Evolutionary conservation across 2,113 vertebrate genomes (phyloP), one percentile per base, ranked within the genome.

Genomic region (Pampusana beccarii): DNA sequence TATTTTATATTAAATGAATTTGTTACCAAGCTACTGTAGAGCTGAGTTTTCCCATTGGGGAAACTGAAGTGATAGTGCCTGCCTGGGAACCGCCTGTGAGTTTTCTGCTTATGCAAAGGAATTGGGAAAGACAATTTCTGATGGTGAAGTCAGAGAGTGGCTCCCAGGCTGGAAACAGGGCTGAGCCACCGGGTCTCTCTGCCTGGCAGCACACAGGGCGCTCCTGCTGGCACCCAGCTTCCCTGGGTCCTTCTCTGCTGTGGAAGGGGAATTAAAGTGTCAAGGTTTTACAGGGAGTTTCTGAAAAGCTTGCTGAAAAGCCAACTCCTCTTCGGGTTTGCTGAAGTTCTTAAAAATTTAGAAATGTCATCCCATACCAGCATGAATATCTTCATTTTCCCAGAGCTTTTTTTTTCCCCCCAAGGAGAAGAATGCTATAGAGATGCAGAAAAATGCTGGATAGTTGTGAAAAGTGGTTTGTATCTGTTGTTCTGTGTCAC

Each of bases 31-130:
- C 58, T 64, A 33, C 23, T 72, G 3, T 4, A 44, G 34, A 80
- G 31, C 40, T 21, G 36, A 61, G 10, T 50, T 80, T 73, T 70
- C 4, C 46, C 2, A 0, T 13, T 0, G 0, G 18, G n/a, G 53
- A 66, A 64, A 33, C 10, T 56, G 65, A 58, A 50, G 14, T 23
- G 11, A 2, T 60, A 56, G 48, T 77, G 31, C 18, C 31, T 50
- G 3, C 54, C 28, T 56, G 80, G 36, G 28, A 54, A 51, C 26
- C 9, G 51, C 2, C 25, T n/a, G 0, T 33, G 5, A 10, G 19
- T 50, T 71, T 80, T 40, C 10, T 19, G 13, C n/a, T 65, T 42
- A 7, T 8, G 18, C 38, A 36, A 16, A 44, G 25, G 51, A 58
- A 16, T 4, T 26, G 16, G 31, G 44, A 69, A 85, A 70, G 44